phyloP scores from a whole-genome alignment of 2,113 vertebrate species.

The Gambusia holbrooki region DNA sequence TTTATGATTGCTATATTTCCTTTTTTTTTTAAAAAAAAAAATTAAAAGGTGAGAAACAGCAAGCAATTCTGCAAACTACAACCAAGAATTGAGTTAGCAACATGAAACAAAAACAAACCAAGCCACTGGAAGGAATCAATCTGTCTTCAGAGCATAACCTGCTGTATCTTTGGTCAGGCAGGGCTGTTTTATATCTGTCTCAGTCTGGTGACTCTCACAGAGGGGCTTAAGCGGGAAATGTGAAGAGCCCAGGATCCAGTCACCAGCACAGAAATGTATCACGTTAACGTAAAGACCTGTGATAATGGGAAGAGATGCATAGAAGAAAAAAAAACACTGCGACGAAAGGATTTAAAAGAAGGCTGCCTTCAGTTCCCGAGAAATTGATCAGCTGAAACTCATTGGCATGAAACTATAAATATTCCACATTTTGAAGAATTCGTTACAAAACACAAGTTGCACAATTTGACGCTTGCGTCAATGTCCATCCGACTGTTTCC shows the following conservation, averaged over 20 bases:
- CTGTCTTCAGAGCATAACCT: neutral
- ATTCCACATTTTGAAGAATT: neutral
- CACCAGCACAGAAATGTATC: conserved; percentile 53
- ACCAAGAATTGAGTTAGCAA: neutral
- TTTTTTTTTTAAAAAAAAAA: too few species aligned
- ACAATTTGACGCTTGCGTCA: conserved; percentile 30
- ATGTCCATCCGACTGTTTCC: conserved; percentile 21
- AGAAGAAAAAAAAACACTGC: neutral
- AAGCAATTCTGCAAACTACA: neutral
- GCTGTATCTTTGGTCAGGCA: neutral
- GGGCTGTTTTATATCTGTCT: conserved; percentile 33
- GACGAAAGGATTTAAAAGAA: too few species aligned
- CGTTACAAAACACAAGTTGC: conserved; percentile 18
- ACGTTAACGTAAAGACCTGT: conserved; percentile 47
- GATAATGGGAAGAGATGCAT: conserved; percentile 30
- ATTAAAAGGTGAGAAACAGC: neutral
- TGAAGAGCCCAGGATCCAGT: conserved; percentile 19
- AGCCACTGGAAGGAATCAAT: neutral
- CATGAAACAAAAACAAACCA: neutral
- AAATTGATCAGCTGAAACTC: neutral
- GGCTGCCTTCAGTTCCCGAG: neutral
- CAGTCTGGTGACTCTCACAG: neutral
- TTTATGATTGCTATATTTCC: too few species aligned
- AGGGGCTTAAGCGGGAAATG: neutral
- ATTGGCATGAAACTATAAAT: neutral